phyloP scores from a whole-genome alignment of 1,140 invertebrate genomes.

The Colletes latitarsis region DNA sequence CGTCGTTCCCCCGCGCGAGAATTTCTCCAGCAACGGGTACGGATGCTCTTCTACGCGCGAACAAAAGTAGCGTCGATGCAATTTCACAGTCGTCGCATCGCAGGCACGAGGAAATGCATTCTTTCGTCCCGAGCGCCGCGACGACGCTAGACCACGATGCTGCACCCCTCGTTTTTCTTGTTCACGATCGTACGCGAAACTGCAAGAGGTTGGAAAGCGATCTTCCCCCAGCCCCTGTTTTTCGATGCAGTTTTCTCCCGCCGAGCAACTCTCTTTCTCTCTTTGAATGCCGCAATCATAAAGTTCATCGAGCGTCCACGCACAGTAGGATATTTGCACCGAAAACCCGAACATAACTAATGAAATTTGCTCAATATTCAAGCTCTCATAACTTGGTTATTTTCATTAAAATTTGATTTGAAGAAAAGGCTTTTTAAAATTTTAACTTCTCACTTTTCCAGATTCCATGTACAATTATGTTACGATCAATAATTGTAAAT shows the following conservation, averaged over 20 bases:
- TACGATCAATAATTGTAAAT: too few species aligned
- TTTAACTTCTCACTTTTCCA: too few species aligned
- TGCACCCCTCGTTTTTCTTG: background rate
- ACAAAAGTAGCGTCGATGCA: constrained; percentile 58
- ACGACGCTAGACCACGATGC: constrained; percentile 5
- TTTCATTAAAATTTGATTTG: too few species aligned
- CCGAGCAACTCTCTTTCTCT: background rate
- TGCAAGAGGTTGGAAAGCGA: background rate
- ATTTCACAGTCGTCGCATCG: constrained; percentile 67
- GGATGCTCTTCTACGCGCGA: constrained; percentile 27
- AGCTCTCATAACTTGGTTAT: too few species aligned
- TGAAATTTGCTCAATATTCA: too few species aligned
- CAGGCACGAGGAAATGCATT: constrained; percentile 58
- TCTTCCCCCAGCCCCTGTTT: background rate
- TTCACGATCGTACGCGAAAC: background rate
- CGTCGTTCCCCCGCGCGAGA: constrained; percentile 12
- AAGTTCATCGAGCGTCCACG: background rate
- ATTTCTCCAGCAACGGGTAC: constrained; percentile 38
- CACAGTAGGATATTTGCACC: too few species aligned
- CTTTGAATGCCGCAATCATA: background rate
- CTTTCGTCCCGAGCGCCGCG: constrained; percentile 32
- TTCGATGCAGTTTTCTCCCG: too few species aligned
- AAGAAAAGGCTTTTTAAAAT: too few species aligned
- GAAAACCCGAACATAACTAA: too few species aligned
- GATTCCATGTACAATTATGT: too few species aligned